These are phyloP conservation scores for Cacatua alba DNA, from an alignment of 2,113 vertebrate genomes.

Conservation along the genomic window DNA sequence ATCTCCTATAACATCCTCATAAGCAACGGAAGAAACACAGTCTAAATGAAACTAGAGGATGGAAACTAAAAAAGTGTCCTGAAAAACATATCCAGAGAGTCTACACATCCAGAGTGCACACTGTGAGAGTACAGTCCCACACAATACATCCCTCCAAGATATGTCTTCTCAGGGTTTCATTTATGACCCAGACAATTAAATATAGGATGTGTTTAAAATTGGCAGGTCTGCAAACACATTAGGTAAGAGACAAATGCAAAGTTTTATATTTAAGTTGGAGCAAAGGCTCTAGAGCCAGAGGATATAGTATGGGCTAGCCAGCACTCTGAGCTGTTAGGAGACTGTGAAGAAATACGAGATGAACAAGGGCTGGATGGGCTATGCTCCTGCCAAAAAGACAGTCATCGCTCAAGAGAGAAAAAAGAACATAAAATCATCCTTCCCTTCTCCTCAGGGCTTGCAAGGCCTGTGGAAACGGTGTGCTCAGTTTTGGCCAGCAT, in stretches of 20 bases:
- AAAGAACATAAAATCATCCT: background rate
- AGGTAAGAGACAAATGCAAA: background rate
- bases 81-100: background rate
- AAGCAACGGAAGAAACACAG: background rate
- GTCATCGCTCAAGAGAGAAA: background rate
- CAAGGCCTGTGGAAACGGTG: background rate
- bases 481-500: background rate
- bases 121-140: background rate
- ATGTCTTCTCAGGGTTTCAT: background rate
- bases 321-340: background rate
- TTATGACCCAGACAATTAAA: background rate
- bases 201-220: background rate
- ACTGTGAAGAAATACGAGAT: background rate
- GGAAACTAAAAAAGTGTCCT: background rate
- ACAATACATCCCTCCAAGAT: background rate
- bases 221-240: background rate
- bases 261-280: background rate
- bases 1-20: background rate
- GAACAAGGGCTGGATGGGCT: background rate
- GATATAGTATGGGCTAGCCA: background rate
- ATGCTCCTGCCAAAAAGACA: background rate
- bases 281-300: background rate
- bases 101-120: fast-evolving
- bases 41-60: background rate
- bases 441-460: background rate